These are phyloP conservation scores for Piprites chloris DNA, from an alignment of 2,113 vertebrate genomes.

Conservation along the genomic window DNA sequence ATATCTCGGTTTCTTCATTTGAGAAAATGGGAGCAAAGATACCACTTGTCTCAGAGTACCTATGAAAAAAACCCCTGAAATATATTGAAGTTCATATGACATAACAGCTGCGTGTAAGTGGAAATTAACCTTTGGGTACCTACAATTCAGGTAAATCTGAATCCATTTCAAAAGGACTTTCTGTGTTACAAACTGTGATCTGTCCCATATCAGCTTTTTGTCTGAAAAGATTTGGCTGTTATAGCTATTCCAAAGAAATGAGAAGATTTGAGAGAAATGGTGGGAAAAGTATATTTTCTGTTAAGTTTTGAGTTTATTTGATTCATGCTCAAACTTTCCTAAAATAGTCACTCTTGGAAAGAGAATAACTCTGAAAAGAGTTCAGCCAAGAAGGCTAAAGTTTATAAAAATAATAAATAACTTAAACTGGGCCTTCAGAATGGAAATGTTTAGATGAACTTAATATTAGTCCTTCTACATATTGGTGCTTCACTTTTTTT, in stretches of 20 bases:
- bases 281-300: conserved; percentile 16
- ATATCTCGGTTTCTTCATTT: neutral
- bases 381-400: conserved; percentile 59
- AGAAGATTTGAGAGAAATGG: neutral
- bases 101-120: neutral
- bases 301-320: neutral
- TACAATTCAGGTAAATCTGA: neutral
- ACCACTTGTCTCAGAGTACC: neutral
- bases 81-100: neutral
- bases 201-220: neutral
- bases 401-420: conserved; percentile 58
- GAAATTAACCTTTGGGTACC: neutral
- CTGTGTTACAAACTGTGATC: neutral
- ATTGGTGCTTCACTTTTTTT: neutral
- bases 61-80: neutral
- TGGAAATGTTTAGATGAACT: conserved; percentile 54
- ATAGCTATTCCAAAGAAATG: neutral
- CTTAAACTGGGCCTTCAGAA: conserved; percentile 23
- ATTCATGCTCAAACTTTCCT: conserved; percentile 25
- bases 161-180: neutral
- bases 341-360: conserved; percentile 50
- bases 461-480: neutral
- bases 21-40: neutral
- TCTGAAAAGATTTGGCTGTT: neutral
- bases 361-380: conserved; percentile 7